Percentiles rank a stretch among this genome's conserved stretches.
phyloP scores from a whole-genome alignment of 2,888 invertebrate genomes.

The Heterodera filipjevi region DNA sequence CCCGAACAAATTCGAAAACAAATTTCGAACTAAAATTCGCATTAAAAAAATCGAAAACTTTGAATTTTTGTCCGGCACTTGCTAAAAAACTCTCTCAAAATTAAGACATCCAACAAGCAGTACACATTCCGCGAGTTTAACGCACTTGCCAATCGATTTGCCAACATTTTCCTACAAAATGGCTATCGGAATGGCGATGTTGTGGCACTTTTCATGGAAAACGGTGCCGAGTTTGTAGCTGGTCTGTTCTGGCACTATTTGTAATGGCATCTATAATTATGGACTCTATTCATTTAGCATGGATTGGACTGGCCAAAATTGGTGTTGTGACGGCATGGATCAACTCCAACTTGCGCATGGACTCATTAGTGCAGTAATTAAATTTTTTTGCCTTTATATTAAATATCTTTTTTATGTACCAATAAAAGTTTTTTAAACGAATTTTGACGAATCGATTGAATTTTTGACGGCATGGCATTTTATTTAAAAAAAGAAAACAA shows the following conservation, averaged over 20 bases:
- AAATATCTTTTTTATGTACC: no score
- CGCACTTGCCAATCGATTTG: constrained; percentile 53
- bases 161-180: constrained; percentile 56
- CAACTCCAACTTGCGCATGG: constrained; percentile 85
- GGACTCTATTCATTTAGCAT: constrained; percentile 81
- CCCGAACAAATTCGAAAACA: no score
- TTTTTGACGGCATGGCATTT: no score
- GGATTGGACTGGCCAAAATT: constrained; percentile 57
- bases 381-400: no score
- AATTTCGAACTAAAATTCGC: constrained; percentile 5
- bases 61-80: no score
- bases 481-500: no score
- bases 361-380: constrained; percentile 75
- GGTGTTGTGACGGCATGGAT: constrained; percentile 78
- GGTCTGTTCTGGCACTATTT: no score
- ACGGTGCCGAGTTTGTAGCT: constrained; percentile 86
- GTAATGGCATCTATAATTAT: no score
- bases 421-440: no score
- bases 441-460: no score
- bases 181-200: constrained; percentile 81
- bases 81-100: no score
- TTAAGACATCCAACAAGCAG: constrained; percentile 42
- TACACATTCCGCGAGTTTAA: constrained; percentile 61
- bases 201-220: constrained; percentile 86
- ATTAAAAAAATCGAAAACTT: no score